Evolutionary conservation across 2,888 invertebrate species (phyloP).

Genomic region (Coronaproctus castanopsis): DNA sequence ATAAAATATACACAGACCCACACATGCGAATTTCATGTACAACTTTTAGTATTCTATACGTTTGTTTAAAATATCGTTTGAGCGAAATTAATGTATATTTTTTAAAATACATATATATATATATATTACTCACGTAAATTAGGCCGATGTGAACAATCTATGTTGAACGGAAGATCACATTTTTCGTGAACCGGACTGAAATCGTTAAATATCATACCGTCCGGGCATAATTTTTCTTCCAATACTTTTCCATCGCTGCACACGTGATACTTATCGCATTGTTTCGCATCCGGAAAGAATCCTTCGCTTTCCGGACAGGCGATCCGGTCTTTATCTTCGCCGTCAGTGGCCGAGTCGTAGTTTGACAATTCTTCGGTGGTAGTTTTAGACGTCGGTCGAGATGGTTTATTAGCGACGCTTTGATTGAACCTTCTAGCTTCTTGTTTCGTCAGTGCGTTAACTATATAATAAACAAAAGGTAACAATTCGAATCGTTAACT

Average conservation of each 20-base stretch:
- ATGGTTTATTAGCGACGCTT: too few relatives aligned
- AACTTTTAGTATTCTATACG: too few relatives aligned
- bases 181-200: slow-evolving; percentile 61
- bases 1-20: too few relatives aligned
- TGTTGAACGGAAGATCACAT: slow-evolving; percentile 67
- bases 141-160: slow-evolving; percentile 58
- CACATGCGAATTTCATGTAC: too few relatives aligned
- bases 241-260: slow-evolving; percentile 47
- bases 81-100: too few relatives aligned
- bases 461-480: not conserved
- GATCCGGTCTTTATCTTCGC: slow-evolving; percentile 15
- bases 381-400: too few relatives aligned
- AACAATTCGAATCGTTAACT: too few relatives aligned
- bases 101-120: too few relatives aligned
- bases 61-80: too few relatives aligned
- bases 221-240: slow-evolving; percentile 61
- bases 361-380: too few relatives aligned
- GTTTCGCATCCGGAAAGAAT: slow-evolving; percentile 63
- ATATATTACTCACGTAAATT: slow-evolving; percentile 61
- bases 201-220: slow-evolving; percentile 78
- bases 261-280: slow-evolving; percentile 73
- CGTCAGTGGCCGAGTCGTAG: slow-evolving; percentile 10
- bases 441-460: not conserved
- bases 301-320: slow-evolving; percentile 64
- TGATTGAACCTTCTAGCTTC: too few relatives aligned